phyloP scores from a whole-genome alignment of 2,888 invertebrate species.

The Lepas anatifera region DNA sequence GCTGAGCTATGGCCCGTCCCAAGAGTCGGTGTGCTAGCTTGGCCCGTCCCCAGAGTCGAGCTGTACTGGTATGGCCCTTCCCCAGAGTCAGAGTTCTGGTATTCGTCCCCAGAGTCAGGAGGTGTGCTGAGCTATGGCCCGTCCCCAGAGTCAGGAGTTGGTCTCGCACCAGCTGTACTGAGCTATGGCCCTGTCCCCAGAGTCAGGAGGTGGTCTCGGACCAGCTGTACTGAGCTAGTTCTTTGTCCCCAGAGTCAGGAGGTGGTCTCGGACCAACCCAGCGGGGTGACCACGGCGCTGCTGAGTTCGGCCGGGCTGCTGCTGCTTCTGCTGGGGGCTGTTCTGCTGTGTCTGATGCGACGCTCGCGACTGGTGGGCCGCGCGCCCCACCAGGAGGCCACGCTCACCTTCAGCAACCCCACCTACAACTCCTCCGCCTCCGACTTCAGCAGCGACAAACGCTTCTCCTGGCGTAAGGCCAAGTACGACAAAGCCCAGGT shows the following conservation, averaged over 20 bases:
- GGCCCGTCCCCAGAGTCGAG: too few species aligned
- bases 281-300: constrained; percentile 16
- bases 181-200: too few species aligned
- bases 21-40: too few species aligned
- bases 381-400: constrained; percentile 40
- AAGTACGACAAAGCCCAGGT: constrained; percentile 48
- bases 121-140: too few species aligned
- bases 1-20: too few species aligned
- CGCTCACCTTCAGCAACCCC: constrained; percentile 77
- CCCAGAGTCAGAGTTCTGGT: too few species aligned
- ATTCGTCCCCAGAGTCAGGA: too few species aligned
- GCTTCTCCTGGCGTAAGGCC: constrained; percentile 56
- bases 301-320: constrained; percentile 18
- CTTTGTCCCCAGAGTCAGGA: background rate
- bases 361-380: constrained; percentile 20
- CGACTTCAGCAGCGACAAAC: constrained; percentile 41
- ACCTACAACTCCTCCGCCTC: constrained; percentile 56
- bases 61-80: too few species aligned
- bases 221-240: too few species aligned
- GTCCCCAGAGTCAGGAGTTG: too few species aligned
- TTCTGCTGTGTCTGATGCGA: constrained; percentile 17
- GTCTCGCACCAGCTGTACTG: too few species aligned
- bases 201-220: too few species aligned
- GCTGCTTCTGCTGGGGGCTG: constrained; percentile 16
- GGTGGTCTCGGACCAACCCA: constrained; percentile 11